These are phyloP conservation scores for Pandemis corylana DNA, from an alignment of 2,888 invertebrate species.

Conservation along the genomic window DNA sequence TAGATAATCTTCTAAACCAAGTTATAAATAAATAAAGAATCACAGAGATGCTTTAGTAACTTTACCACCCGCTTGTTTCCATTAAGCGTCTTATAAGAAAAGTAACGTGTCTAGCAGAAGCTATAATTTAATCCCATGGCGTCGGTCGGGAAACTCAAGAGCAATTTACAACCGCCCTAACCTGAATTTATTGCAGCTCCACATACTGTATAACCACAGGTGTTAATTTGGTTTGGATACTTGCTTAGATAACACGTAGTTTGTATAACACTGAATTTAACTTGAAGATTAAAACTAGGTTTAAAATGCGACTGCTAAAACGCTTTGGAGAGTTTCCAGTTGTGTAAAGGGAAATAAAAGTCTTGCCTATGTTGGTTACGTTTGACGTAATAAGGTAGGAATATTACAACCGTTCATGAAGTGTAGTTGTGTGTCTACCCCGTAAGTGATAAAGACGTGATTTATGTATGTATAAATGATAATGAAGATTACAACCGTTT, in stretches of 20 bases:
- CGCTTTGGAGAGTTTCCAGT: no score
- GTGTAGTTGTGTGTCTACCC: no score
- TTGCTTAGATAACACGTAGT: background rate
- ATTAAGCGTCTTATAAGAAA: conserved; percentile 8
- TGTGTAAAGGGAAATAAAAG: no score
- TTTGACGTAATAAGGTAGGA: no score
- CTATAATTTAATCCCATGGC: conserved; percentile 31
- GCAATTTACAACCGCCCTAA: conserved; percentile 36
- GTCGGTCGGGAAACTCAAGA: conserved; percentile 5
- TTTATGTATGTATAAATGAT: no score
- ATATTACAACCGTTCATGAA: no score
- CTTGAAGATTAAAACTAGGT: no score
- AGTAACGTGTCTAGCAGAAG: conserved; percentile 3
- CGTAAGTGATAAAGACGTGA: no score
- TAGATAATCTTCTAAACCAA: background rate
- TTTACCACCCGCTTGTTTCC: background rate
- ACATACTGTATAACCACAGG: conserved; percentile 17
- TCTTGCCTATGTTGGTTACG: no score
- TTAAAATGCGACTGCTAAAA: no score
- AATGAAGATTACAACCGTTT: no score
- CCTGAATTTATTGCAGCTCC: conserved; percentile 31
- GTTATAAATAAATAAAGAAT: background rate
- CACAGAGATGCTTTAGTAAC: background rate
- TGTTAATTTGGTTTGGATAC: conserved; percentile 23
- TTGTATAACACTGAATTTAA: background rate